Conservation (phyloP, 2,888 invertebrate species). For the Scaptomyza parva region DNA sequence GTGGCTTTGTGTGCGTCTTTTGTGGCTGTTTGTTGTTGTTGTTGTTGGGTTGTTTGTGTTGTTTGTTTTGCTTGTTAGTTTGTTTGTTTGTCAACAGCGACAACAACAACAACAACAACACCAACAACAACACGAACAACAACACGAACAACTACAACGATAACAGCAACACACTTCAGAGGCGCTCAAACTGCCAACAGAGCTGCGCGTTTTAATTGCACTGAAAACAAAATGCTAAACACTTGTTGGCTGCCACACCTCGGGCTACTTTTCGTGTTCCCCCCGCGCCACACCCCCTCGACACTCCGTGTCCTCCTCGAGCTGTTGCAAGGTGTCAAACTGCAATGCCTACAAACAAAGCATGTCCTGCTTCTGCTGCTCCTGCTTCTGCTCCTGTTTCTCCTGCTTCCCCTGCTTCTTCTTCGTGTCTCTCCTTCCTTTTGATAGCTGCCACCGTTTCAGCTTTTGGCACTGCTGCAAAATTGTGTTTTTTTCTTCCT, state of each 20-base stretch:
- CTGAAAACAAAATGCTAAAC: constrained; percentile 77
- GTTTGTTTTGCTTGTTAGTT: constrained; percentile 44
- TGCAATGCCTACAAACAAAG: constrained; percentile 20
- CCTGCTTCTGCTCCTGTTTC: constrained; percentile 11
- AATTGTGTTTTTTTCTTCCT: constrained; percentile 17
- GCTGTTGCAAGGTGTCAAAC: constrained; percentile 56
- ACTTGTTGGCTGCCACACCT: constrained; percentile 64
- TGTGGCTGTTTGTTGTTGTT: constrained; percentile 66
- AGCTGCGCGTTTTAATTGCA: constrained; percentile 71
- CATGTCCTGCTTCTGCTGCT: neutral
- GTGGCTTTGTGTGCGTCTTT: constrained; percentile 63
- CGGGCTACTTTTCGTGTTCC: constrained; percentile 54
- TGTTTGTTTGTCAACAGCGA: constrained; percentile 36
- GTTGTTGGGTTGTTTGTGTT: constrained; percentile 48
- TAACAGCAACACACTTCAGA: constrained; percentile 52
- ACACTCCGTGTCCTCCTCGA: neutral
- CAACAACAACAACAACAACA: constrained; percentile 36
- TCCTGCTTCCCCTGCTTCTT: neutral
- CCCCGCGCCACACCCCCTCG: neutral
- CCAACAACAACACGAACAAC: too few relatives aligned
- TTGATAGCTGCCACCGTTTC: constrained; percentile 43
- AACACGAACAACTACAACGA: neutral
- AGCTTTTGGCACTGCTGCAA: constrained; percentile 32
- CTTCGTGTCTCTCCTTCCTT: constrained; percentile 30
- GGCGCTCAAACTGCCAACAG: constrained; percentile 36